phyloP scores from a whole-genome alignment of 1,140 invertebrate genomes.

The Neodiprion fabricii region DNA sequence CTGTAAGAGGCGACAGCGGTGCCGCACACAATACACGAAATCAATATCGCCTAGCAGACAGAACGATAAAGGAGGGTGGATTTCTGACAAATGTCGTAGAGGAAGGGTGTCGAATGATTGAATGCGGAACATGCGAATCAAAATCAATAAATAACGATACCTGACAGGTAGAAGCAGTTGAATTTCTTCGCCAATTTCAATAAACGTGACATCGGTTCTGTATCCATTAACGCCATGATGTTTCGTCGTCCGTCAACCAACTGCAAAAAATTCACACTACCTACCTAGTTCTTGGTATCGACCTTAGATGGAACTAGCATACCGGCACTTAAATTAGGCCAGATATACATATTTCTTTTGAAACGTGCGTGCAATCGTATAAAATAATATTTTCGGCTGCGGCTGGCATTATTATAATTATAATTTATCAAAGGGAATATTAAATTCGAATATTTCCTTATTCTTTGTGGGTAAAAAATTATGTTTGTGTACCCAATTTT shows the following conservation, averaged over 20 bases:
- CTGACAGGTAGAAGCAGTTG: conserved; percentile 85
- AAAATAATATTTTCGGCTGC: no score
- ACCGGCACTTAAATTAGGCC: no score
- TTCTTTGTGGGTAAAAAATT: no score
- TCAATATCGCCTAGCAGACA: conserved; percentile 44
- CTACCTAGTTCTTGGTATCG: neutral
- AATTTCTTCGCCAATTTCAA: conserved; percentile 82
- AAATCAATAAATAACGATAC: conserved; percentile 56
- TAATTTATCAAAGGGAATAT: no score
- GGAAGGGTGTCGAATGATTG: conserved; percentile 8
- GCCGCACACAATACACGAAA: conserved; percentile 39
- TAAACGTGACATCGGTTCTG: conserved; percentile 69
- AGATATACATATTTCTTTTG: no score
- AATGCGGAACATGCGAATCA: conserved; percentile 10
- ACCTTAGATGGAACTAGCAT: neutral
- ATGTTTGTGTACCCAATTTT: no score
- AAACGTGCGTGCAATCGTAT: no score
- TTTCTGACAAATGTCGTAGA: conserved; percentile 23
- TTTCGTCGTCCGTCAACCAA: conserved; percentile 45
- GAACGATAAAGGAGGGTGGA: conserved; percentile 24
- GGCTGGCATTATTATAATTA: no score
- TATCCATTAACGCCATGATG: conserved; percentile 60
- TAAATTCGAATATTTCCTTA: no score
- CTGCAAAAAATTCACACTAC: conserved; percentile 32
- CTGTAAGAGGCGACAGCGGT: conserved; percentile 8